Base-by-base conservation (phyloP, 2,113 vertebrate genomes). In the Oreochromis aureus region DNA sequence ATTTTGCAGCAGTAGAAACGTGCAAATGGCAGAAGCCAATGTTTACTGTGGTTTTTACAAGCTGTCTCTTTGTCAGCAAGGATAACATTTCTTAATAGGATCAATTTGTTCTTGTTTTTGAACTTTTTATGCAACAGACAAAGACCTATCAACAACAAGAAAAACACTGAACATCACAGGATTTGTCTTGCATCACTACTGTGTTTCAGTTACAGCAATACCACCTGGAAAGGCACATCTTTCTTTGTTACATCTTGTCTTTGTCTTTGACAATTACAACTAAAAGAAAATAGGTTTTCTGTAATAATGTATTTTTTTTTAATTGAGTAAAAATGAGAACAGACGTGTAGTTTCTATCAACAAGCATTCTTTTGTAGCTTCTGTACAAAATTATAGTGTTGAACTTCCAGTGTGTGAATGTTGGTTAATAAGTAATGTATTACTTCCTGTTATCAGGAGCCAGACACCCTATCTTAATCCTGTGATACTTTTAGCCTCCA, bases 381-480 rank as follows among this genome's bases (percentile, higher is more conserved):
- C 22, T 59, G 48, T 30, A 56, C 18, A 76, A 58, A 15, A 63
- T 7, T n/a, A 82, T 34, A 51, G 88, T 88, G 84, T 69, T 88
- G 87, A 91, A 87, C 91, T 8, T n/a, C 34, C 58, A 10, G 53
- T 56, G 58, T 89, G 88, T 88, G 78, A 92, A 80, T 69, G 34
- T 30, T 90, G 89, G 94, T 95, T 95, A 96, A 96, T 96, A 91
- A 93, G 92, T 95, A 86, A 93, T 85, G 81, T 86, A 93, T 89
- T 94, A 81, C 84, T 83, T 83, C 32, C 73, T 86, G 84, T 91
- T 93, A 94, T 95, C 94, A 85, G 87, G 34, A 44, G 58, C 56
- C 39, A 89, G 93, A 93, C 94, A 92, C 89, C 84, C 66, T 93
- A 90, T 93, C 90, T 92, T 59, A 86, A 86, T 90, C 86, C 80